Conservation (phyloP, 2,113 vertebrate species). For the Triplophysa rosa region DNA sequence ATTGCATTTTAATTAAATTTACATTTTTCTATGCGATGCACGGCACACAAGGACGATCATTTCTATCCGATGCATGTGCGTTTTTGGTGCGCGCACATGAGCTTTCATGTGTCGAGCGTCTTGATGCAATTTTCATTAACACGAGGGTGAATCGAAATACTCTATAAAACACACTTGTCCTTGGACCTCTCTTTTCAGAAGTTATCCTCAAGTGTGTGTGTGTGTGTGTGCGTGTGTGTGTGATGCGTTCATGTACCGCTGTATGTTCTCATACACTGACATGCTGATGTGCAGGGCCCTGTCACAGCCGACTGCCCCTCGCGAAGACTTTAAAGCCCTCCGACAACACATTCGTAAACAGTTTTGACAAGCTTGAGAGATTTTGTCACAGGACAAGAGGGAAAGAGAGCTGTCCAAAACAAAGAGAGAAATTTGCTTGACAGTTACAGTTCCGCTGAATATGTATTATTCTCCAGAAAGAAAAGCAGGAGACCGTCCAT, state of each 20-base stretch:
- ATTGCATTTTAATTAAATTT: constrained; percentile 47
- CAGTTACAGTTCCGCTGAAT: constrained; percentile 54
- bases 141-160: constrained; percentile 39
- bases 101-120: background rate
- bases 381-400: constrained; percentile 52
- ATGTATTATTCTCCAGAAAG: constrained; percentile 49
- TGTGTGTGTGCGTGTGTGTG: constrained; percentile 25
- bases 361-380: constrained; percentile 56
- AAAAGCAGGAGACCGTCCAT: constrained; percentile 28
- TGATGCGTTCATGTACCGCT: constrained; percentile 48
- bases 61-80: background rate
- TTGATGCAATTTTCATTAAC: constrained; percentile 50
- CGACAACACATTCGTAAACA: constrained; percentile 56
- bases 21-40: constrained; percentile 34
- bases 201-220: constrained; percentile 27
- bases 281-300: constrained; percentile 61
- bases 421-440: constrained; percentile 56
- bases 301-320: constrained; percentile 55
- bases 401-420: constrained; percentile 58
- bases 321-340: constrained; percentile 51
- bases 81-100: background rate
- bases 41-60: constrained; percentile 41
- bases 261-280: constrained; percentile 60
- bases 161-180: constrained; percentile 49
- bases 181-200: constrained; percentile 51